Evolutionary conservation across 2,113 vertebrate genomes (phyloP), one percentile per base, ranked within the genome.

Genomic region (Bos indicus): DNA sequence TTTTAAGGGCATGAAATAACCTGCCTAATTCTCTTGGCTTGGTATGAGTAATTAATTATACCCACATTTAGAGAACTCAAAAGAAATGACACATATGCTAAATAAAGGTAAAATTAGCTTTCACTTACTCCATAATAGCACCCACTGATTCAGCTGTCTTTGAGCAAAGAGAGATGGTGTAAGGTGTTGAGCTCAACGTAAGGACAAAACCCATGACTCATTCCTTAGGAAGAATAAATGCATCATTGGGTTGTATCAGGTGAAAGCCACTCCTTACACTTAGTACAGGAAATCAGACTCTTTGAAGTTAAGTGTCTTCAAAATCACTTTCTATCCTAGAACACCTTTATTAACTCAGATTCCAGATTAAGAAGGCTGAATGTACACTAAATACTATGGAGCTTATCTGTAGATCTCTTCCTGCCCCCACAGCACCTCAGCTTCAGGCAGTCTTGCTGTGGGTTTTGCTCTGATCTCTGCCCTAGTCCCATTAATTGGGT

Each of bases 81-180:
- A 90, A 97, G 85, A 96, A 97, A 92, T 87, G 94, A 88, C 87
- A 86, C 40, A 74, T 94, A 96, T 43, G 36, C 87, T 93, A 48
- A 96, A 25, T 93, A 48, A 96, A 25, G 84, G 94, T 94, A 98
- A 94, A 92, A 94, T 95, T 95, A 82, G 83, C 95, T 85, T 81
- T 91, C 71, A 30, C n/a, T 95, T 81, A 40, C 60, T 96, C 78
- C 52, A 28, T 36, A 85, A 90, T 26, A 89, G 16, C n/a, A 40
- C 62, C 23, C 74, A 95, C 81, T 85, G n/a, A 95, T 64, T 94
- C 52, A 97, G 56, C 82, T 86, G 60, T 28, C 91, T 98, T 88
- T 74, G 85, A 82, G 62, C 33, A 60, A 43, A 74, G 36, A 74
- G 64, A 89, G n/a, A 67, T 28, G 82, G 26, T 57, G 15, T 59